Evolutionary conservation across 2,797 vertebrate genomes (phyloP), one percentile per base, ranked within the genome.

Genomic region (Nasua narica): DNA sequence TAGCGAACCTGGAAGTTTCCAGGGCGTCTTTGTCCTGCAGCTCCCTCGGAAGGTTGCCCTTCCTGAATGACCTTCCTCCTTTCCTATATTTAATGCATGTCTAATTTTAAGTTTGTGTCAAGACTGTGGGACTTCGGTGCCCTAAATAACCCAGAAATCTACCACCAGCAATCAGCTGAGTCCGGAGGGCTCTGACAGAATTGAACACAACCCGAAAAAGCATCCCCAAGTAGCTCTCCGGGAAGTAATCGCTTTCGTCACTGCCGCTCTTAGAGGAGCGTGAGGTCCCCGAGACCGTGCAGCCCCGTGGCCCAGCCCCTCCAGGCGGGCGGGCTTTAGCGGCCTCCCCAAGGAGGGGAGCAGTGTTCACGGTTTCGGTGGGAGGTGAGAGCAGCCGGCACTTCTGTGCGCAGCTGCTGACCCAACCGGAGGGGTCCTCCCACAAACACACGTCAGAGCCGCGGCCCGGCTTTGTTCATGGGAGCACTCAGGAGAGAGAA

Each of bases 81-180:
- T 97, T 92, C 92, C 95, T 97, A 82, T 95, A 96, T 97, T 97
- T 97, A 97, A 97, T 97, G 92, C 94, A 90, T 97, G 97, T 97
- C 96, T 98, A 97, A 98, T 97, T 97, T 98, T 98, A 97, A 98
- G 96, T 95, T 97, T 97, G 94, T 97, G 97, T 97, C 95, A 98
- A 97, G 97, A 96, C 91, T 35, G 79, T 97, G 96, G 98, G 97
- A 97, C 97, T 97, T 97, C 1, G 11, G 94, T 97, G 97, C 96
- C 97, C 97, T 96, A 98, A 98, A 98, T 98, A 97, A 98, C 97
- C 94, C 90, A 94, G 87, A 97, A 96, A 96, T 91, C 93, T 97
- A 95, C 97, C 97, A 95, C 96, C 91, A 94, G 93, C 88, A 87
- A 86, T 95, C 96, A 97, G 96, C 97, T 97, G 97, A 97, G 95